These are phyloP conservation scores for Burhinus bistriatus DNA, from an alignment of 2,113 vertebrate genomes.

Conservation along the genomic window DNA sequence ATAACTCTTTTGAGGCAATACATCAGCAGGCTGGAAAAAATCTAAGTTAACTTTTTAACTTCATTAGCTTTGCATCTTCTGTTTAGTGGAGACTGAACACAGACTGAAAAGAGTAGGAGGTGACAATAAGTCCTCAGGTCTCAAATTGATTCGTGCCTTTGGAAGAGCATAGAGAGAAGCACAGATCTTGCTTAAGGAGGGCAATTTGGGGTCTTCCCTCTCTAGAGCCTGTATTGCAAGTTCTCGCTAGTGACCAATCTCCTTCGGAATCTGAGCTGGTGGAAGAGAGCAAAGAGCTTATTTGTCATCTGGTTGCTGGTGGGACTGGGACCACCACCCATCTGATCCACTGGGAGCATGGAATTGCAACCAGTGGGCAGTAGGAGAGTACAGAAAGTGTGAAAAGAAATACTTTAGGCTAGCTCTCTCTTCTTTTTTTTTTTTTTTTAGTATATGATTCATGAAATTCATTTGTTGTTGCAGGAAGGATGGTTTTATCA, in stretches of 20 bases:
- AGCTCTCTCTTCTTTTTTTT: neutral
- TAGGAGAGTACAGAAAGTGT: neutral
- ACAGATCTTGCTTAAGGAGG: neutral
- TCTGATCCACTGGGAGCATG: neutral
- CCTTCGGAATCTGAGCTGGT: neutral
- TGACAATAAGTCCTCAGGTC: neutral
- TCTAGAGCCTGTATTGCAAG: neutral
- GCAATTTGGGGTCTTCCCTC: neutral
- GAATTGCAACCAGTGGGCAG: neutral
- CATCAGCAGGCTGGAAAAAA: neutral
- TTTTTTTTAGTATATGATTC: neutral
- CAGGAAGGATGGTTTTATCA: constrained; percentile 3
- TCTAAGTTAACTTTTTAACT: neutral
- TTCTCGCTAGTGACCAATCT: neutral
- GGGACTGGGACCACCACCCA: neutral
- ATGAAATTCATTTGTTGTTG: neutral
- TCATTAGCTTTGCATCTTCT: neutral
- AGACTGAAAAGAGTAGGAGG: neutral
- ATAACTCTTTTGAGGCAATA: neutral
- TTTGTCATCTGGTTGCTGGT: neutral
- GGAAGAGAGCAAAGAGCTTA: neutral
- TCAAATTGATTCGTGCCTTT: neutral
- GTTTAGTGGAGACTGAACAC: neutral
- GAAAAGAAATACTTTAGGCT: neutral
- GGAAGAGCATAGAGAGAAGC: neutral